Conservation (phyloP, 2,797 vertebrate species). For the Artibeus lituratus region DNA sequence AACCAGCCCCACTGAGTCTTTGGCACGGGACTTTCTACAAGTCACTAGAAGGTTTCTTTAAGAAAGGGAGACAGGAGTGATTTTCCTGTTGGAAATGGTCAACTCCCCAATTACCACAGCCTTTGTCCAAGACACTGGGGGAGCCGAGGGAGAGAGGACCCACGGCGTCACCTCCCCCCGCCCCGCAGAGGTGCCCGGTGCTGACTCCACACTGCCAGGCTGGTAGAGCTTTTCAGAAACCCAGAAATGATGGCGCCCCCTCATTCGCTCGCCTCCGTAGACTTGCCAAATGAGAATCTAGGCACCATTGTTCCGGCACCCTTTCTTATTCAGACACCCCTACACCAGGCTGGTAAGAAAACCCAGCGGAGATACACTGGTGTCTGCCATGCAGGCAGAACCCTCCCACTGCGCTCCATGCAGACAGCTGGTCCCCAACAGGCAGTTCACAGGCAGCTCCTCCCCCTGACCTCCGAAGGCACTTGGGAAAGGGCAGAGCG, state of each 20-base stretch:
- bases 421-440: neutral
- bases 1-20: neutral
- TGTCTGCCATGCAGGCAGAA: fast-evolving
- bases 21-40: neutral
- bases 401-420: neutral
- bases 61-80: neutral
- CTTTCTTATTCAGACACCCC: neutral
- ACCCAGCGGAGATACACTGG: neutral
- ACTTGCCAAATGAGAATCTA: neutral
- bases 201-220: neutral
- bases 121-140: neutral
- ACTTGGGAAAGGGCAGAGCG: neutral
- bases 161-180: fast-evolving
- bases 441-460: neutral
- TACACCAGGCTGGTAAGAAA: neutral
- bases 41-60: neutral
- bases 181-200: neutral
- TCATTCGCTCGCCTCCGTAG: neutral
- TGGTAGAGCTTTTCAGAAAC: neutral
- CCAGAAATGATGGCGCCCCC: neutral
- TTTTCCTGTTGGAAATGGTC: neutral
- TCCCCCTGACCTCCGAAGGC: neutral
- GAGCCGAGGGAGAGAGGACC: too few species aligned
- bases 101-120: neutral
- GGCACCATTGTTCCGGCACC: neutral